These are phyloP conservation scores for Choloepus hoffmanni DNA, from an alignment of 2,113 vertebrate genomes.

Conservation along the genomic window DNA sequence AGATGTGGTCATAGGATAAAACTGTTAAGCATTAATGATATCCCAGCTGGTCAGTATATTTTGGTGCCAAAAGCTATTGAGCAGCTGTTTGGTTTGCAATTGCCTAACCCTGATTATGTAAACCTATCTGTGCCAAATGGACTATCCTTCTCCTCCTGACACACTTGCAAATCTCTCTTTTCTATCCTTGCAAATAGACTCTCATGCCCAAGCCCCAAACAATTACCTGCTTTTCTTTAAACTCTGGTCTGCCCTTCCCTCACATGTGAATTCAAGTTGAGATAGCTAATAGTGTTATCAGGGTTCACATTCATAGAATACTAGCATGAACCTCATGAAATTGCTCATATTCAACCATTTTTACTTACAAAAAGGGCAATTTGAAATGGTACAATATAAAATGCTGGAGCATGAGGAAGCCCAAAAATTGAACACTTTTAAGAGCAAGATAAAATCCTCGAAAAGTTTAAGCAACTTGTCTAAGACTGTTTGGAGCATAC, in stretches of 20 bases:
- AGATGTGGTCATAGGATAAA: constrained; percentile 75
- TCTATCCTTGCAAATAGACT: constrained; percentile 62
- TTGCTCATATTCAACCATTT: neutral
- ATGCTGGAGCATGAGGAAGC: neutral
- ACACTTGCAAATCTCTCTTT: constrained; percentile 54
- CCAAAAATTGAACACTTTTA: neutral
- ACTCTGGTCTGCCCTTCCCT: constrained; percentile 35
- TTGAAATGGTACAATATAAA: neutral
- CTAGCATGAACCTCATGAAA: neutral
- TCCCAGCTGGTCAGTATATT: constrained; percentile 82
- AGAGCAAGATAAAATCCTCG: neutral
- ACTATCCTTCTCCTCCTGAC: constrained; percentile 41
- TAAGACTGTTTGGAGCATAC: neutral
- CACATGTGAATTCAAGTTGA: constrained; percentile 30
- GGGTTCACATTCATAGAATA: constrained; percentile 14
- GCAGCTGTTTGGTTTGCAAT: constrained; percentile 74
- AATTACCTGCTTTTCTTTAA: constrained; percentile 59
- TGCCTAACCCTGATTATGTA: constrained; percentile 72
- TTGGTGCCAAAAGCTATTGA: constrained; percentile 81
- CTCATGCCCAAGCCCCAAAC: constrained; percentile 15
- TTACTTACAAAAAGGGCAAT: neutral
- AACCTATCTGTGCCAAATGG: constrained; percentile 68
- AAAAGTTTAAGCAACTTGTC: neutral
- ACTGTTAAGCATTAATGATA: constrained; percentile 78
- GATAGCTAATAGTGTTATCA: neutral